Percentiles rank a stretch among this genome's conserved stretches.
These are phyloP conservation scores for Hephaestus fuliginosus DNA, from an alignment of 2,797 vertebrate genomes.

Conservation along the genomic window DNA sequence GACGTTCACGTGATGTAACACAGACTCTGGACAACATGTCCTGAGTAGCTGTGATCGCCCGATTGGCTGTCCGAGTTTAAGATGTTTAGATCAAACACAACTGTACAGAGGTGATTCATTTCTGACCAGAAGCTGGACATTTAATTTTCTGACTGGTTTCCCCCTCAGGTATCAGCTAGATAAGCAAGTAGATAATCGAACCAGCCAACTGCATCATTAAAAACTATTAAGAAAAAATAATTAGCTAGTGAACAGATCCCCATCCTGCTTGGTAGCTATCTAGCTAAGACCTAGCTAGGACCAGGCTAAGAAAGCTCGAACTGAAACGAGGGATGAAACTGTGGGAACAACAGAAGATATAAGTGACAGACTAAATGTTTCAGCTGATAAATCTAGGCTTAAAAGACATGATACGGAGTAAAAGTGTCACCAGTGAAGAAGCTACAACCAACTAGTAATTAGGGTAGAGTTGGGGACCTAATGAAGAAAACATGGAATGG, in stretches of 20 bases:
- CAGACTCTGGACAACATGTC: background rate
- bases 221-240: background rate
- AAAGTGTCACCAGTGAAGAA: background rate
- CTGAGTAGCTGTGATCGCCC: background rate
- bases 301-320: background rate
- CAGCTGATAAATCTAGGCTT: background rate
- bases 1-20: conserved; percentile 34
- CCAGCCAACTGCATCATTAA: background rate
- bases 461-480: background rate
- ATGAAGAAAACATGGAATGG: no score
- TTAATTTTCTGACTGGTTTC: background rate
- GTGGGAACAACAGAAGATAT: background rate
- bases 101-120: background rate
- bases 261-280: background rate
- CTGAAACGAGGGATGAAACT: background rate
- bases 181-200: background rate
- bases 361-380: background rate
- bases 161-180: background rate
- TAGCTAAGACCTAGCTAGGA: background rate
- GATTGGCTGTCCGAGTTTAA: background rate
- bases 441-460: background rate
- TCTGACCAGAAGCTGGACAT: conserved; percentile 3
- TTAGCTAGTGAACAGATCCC: no score
- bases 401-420: background rate
- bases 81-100: conserved; percentile 5